These are phyloP conservation scores for Lanius collurio DNA, from an alignment of 2,113 vertebrate species.

Conservation along the genomic window DNA sequence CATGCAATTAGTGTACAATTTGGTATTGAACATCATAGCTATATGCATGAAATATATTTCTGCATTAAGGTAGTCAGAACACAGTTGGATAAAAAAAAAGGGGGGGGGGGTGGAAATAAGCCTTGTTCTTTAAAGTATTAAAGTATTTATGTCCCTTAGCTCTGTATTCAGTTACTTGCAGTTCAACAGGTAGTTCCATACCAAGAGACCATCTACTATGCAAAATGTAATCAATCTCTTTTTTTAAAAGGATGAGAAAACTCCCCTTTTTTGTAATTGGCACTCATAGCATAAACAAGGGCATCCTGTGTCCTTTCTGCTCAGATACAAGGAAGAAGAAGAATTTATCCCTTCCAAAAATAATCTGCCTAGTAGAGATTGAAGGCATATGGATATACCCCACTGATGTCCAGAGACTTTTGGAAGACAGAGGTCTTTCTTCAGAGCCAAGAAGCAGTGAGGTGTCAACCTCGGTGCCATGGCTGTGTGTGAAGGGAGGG, in stretches of 20 bases:
- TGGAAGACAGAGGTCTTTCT: neutral
- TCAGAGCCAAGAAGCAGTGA: neutral
- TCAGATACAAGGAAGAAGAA: neutral
- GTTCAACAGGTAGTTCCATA: constrained; percentile 23
- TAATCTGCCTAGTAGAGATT: neutral
- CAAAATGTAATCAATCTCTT: constrained; percentile 15
- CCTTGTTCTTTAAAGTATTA: neutral
- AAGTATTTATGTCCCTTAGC: constrained; percentile 9
- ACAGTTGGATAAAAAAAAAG: neutral
- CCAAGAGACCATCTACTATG: constrained; percentile 53
- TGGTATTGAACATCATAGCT: neutral
- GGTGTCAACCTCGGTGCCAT: neutral
- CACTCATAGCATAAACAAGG: neutral
- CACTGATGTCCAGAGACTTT: neutral
- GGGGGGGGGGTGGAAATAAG: neutral
- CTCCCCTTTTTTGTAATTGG: neutral
- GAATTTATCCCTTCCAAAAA: neutral
- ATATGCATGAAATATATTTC: neutral
- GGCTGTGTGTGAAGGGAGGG: neutral
- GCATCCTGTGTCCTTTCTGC: neutral
- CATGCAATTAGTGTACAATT: neutral
- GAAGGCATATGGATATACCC: neutral
- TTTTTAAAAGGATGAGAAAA: constrained; percentile 9
- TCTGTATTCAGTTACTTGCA: constrained; percentile 15
- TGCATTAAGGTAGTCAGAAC: neutral